A percentile compares a stretch with the other conserved stretches of the same genome.
phyloP scores from a whole-genome alignment of 2,888 invertebrate species.

The Portevinia maculata region DNA sequence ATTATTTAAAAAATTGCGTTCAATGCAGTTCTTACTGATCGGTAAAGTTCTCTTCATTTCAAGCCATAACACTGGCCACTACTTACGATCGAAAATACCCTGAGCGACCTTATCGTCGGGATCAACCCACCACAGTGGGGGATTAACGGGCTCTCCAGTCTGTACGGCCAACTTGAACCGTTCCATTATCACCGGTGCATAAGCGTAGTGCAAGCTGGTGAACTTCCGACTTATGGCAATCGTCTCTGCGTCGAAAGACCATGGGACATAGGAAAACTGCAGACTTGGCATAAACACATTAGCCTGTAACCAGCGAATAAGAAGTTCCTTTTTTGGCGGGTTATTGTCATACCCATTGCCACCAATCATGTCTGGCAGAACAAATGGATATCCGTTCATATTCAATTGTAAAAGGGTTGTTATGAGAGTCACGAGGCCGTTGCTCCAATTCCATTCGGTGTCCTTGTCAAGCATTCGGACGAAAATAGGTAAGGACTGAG shows the following conservation, averaged over 20 bases:
- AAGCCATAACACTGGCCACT: neutral
- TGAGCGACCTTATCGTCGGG: conserved; percentile 86
- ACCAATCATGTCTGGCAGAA: conserved; percentile 91
- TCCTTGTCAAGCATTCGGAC: conserved; percentile 90
- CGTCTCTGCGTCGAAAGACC: conserved; percentile 87
- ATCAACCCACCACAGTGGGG: conserved; percentile 94
- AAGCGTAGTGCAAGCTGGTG: conserved; percentile 86
- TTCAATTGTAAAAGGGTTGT: conserved; percentile 84
- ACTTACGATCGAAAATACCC: conserved; percentile 85
- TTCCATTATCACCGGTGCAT: conserved; percentile 85
- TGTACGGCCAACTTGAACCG: conserved; percentile 85
- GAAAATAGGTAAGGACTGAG: conserved; percentile 87
- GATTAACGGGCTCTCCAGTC: conserved; percentile 89
- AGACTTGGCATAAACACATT: conserved; percentile 90
- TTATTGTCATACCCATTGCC: conserved; percentile 86
- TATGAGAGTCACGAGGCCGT: conserved; percentile 87
- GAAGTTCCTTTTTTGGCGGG: conserved; percentile 85
- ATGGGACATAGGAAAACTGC: conserved; percentile 91
- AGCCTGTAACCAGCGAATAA: conserved; percentile 90
- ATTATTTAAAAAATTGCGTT: too few relatives aligned
- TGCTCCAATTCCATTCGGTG: conserved; percentile 86
- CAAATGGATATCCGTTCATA: conserved; percentile 84
- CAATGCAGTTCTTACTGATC: too few relatives aligned
- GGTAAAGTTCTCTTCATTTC: too few relatives aligned
- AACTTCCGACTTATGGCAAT: conserved; percentile 86